Percentiles rank a stretch among this genome's conserved stretches.
Conservation (phyloP, 2,888 invertebrate genomes). For the Frankliniella fusca region DNA sequence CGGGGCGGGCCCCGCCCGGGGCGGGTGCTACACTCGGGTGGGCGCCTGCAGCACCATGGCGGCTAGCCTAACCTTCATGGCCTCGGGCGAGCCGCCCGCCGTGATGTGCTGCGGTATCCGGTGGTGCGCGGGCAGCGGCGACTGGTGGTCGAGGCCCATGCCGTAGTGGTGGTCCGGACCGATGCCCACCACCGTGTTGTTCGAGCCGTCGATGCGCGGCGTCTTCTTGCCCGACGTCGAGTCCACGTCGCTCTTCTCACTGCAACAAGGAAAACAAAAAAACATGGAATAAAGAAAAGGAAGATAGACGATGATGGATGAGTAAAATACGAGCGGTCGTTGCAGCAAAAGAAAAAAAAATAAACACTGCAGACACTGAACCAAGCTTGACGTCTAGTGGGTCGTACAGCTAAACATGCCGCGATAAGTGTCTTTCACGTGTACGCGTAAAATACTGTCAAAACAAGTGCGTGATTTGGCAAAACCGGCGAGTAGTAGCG, state of each 20-base stretch:
- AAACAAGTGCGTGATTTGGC: too few species aligned
- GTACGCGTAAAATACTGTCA: too few species aligned
- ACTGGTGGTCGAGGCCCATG: conserved; percentile 60
- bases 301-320: too few species aligned
- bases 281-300: conserved; percentile 35
- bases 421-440: too few species aligned
- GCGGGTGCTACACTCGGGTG: conserved; percentile 66
- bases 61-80: conserved; percentile 85
- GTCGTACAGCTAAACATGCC: too few species aligned
- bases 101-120: conserved; percentile 43
- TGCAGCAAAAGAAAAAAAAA: too few species aligned
- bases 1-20: neutral
- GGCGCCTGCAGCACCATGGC: conserved; percentile 86
- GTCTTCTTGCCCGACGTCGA: conserved; percentile 40
- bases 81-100: conserved; percentile 64
- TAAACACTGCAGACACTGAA: too few species aligned
- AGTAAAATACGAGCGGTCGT: too few species aligned
- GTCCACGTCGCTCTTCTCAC: conserved; percentile 49
- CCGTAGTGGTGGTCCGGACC: conserved; percentile 11
- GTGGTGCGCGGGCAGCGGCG: conserved; percentile 39
- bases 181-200: conserved; percentile 46
- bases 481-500: too few species aligned
- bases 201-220: conserved; percentile 39
- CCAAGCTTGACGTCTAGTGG: too few species aligned
- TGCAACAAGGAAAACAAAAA: conserved; percentile 38